Base-by-base conservation (phyloP, 1,140 invertebrate species). In the Orchesella cincta region DNA sequence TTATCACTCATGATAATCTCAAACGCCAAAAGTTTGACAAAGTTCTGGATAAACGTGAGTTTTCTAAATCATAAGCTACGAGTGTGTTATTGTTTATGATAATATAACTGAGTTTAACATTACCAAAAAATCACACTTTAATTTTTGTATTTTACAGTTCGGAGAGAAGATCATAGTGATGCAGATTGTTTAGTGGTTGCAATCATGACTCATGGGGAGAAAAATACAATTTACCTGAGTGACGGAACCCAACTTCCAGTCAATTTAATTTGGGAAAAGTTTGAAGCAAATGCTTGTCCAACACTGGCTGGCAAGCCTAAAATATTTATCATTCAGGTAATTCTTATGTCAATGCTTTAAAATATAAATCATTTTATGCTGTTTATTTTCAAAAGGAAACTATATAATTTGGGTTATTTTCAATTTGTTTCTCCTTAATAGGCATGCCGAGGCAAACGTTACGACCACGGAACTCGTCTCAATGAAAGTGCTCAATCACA, bases 191-290 rank as follows among this genome's bases (percentile, higher is more conserved):
- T 89, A 76, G 83, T 84, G 0, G 82, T 87, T 67, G 85, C 85
- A 1, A 85, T 90, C 51, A 84, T 90, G 67, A 86, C 86, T 31
- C 89, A 90, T 83, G 89, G 89, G 29, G 86, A 88, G 73, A 83
- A 87, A 34, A 87, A 86, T 2, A 75, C 85, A 3, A 82, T 89
- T n/a, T 89, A 86, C 89, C 1, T 89, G 85, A 82, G 87, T 85
- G 35, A 84, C 81, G 35, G 89, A 89, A 83, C 83, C 78, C 12
- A 79, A 74, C 46, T 85, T 76, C 82, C 81, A 2, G 79, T 83
- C 14, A 84, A 87, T 39, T 77, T 82, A 16, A 78, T 90, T 2
- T 86, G 89, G 81, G 82, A 83, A 54, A 84, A 85, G n/a, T 89
- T 90, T 80, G 86, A 86, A 75, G 87, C 87, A 16, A 82, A 89